Percentiles rank a stretch among this genome's conserved stretches.
phyloP scores from a whole-genome alignment of 2,113 vertebrate genomes.

The Phaethon lepturus region DNA sequence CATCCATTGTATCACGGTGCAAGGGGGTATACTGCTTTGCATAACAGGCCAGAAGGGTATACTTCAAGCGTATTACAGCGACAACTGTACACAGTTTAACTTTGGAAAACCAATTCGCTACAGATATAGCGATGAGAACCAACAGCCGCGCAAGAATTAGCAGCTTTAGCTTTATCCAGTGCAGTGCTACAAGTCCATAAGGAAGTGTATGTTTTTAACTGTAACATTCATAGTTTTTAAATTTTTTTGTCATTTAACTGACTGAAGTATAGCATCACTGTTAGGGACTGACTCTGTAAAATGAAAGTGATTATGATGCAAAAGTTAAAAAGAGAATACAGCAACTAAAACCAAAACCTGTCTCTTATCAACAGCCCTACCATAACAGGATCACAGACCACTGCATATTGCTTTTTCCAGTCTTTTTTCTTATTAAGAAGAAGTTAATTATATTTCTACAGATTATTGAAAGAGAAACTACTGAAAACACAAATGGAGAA shows the following conservation, averaged over 20 bases:
- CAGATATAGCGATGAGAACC: rapidly evolving
- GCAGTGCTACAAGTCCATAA: neutral
- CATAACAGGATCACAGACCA: neutral
- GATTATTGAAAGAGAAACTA: neutral
- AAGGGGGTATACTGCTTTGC: neutral
- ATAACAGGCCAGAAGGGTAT: neutral
- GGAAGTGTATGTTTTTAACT: neutral
- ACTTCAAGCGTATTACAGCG: neutral
- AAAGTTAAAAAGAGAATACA: neutral
- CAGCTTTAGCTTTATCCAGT: neutral
- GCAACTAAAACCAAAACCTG: neutral
- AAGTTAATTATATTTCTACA: neutral
- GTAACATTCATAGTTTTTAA: neutral
- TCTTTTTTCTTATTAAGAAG: neutral
- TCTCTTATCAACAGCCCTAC: neutral
- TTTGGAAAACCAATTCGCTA: neutral
- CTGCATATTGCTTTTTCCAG: neutral
- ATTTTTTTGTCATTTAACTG: neutral
- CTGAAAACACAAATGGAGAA: neutral
- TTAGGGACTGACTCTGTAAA: neutral
- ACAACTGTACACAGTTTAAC: neutral
- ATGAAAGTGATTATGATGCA: neutral
- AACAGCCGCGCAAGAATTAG: neutral
- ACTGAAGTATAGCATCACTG: neutral
- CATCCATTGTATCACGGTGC: neutral